Evolutionary conservation across 2,888 invertebrate species (phyloP).

Genomic region (Agriopis leucophaearia): DNA sequence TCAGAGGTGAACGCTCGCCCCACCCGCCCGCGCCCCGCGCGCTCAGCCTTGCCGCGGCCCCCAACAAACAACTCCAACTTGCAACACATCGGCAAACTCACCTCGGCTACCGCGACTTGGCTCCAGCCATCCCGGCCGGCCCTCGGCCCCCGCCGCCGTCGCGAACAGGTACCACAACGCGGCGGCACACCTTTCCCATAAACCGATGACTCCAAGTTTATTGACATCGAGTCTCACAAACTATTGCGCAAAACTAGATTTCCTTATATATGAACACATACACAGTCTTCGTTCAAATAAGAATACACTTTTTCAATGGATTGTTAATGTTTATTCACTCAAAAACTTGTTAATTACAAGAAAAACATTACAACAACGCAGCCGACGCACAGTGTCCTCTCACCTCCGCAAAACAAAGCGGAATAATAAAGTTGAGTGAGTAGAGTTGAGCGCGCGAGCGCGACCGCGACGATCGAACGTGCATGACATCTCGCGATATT

Average conservation of each 20-base stretch:
- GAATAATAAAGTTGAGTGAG: constrained; percentile 67
- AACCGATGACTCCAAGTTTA: constrained; percentile 85
- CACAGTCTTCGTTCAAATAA: constrained; percentile 65
- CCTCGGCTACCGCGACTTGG: constrained; percentile 75
- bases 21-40: constrained; percentile 51
- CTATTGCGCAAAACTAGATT: constrained; percentile 76
- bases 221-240: constrained; percentile 83
- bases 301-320: constrained; percentile 66
- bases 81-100: constrained; percentile 63
- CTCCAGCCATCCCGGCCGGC: constrained; percentile 61
- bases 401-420: constrained; percentile 86
- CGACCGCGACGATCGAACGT: constrained; percentile 44
- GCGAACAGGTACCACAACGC: constrained; percentile 81
- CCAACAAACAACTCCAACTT: constrained; percentile 52
- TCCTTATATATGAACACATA: constrained; percentile 66
- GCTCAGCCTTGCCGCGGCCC: constrained; percentile 61
- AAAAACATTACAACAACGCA: constrained; percentile 77
- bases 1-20: constrained; percentile 85
- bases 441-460: constrained; percentile 22
- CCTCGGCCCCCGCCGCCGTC: constrained; percentile 60
- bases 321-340: constrained; percentile 69
- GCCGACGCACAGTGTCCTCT: constrained; percentile 69
- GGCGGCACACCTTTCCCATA: constrained; percentile 86
- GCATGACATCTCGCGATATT: constrained; percentile 62
- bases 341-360: constrained; percentile 68